Base-by-base conservation (phyloP, 92 coral and sea anemone genomes). In the Plumapathes pennacea region DNA sequence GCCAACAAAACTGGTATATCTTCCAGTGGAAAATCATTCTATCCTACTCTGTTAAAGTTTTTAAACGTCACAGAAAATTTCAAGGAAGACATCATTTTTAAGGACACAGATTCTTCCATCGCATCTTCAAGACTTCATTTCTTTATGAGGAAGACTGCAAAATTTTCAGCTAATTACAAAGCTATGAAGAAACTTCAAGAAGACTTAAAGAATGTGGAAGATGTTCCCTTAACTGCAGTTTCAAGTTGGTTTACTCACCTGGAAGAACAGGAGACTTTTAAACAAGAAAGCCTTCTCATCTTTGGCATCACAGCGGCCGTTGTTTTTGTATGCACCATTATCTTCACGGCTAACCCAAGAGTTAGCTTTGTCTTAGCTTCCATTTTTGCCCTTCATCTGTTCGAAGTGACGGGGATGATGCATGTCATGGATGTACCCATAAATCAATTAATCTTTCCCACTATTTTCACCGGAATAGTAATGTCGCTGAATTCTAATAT, bases 101-200 rank as follows among this genome's bases (percentile, higher is more conserved):
- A 21, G 32, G 33, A 40, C 32, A 6, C 38, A 4, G 53, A 51
- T n/a, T n/a, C n/a, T n/a, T n/a, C n/a, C 44, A 57, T 21, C 24
- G 18, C 53, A n/a, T 32, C 63, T 11, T 67, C 83, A 17, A 77
- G 83, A 14, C 4, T 75, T 17, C 83, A 68, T 55, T 19, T 82
- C 6, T 27, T 44, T 21, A 36, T 68, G 41, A 38, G 12, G 3
- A 46, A 10, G 27, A 39, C 28, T 2, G 50, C 57, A 6, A 42
- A 22, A 11, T 27, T 46, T 45, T 23, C 13, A 47, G 40, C 18
- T 15, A 45, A 62, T 45, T 45, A 27, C 10, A 4, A 22, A 27
- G 20, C 58, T 6, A 12, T 62, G 3, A 4, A 47, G 13, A 11
- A 21, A 9, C 57, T 62, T 46, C 57, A 48, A 32, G 23, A 13